These are phyloP conservation scores for Plagiodera versicolora DNA, from an alignment of 2,888 invertebrate species.

Conservation along the genomic window DNA sequence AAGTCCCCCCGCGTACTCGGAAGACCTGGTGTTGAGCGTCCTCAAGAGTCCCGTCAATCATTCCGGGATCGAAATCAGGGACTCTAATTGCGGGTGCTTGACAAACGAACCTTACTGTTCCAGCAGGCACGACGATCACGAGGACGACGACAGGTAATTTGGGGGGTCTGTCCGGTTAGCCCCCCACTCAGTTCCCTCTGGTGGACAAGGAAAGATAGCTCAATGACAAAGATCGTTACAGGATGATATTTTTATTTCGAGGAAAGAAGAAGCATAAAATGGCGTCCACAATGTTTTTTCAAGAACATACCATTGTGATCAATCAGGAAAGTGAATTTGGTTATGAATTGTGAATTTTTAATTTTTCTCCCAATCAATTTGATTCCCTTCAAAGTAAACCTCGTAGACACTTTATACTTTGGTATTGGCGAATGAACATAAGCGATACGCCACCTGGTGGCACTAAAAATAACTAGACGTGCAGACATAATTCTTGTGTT, in stretches of 20 bases:
- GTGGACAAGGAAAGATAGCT: neutral
- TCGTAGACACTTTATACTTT: too few species aligned
- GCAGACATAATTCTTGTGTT: too few species aligned
- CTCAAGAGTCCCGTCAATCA: constrained; percentile 61
- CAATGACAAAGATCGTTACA: neutral
- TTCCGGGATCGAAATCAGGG: constrained; percentile 42
- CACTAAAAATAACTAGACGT: too few species aligned
- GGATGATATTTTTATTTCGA: neutral
- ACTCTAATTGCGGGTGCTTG: constrained; percentile 32
- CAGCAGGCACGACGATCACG: constrained; percentile 17
- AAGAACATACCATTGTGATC: too few species aligned
- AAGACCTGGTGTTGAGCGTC: constrained; percentile 64
- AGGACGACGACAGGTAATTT: constrained; percentile 34
- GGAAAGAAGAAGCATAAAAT: too few species aligned
- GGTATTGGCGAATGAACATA: too few species aligned
- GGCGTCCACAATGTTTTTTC: too few species aligned
- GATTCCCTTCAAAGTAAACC: too few species aligned
- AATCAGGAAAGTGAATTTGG: too few species aligned
- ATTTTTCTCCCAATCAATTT: too few species aligned
- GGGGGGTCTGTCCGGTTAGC: neutral
- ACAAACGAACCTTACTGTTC: constrained; percentile 25
- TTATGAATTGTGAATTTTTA: too few species aligned
- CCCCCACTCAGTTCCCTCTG: neutral
- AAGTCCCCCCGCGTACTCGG: constrained; percentile 37
- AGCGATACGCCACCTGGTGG: too few species aligned